Conservation (phyloP, 2,113 vertebrate species). For the Cariama cristata region DNA sequence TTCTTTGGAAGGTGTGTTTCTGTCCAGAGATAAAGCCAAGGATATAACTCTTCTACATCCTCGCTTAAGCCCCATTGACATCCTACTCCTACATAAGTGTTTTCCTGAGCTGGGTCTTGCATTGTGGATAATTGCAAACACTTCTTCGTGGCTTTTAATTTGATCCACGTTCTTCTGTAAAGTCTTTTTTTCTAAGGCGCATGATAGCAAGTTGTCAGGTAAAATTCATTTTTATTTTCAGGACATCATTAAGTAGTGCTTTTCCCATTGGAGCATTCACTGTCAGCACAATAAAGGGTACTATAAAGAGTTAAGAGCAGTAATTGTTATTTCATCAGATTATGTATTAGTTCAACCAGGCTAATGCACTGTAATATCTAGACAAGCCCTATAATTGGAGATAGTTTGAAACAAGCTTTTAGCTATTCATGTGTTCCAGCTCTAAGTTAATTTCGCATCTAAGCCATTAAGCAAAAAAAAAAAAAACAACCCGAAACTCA, state of each 20-base stretch:
- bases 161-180: fast-evolving
- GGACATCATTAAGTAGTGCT: neutral
- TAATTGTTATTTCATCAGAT: conserved; percentile 41
- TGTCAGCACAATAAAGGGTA: neutral
- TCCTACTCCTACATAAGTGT: neutral
- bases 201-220: neutral
- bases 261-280: neutral
- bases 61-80: neutral
- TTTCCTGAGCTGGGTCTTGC: neutral
- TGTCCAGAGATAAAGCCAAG: neutral
- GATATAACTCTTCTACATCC: neutral
- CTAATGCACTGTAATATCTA: conserved; percentile 37
- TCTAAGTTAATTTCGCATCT: conserved; percentile 32
- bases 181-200: fast-evolving
- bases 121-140: neutral
- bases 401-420: conserved; percentile 21
- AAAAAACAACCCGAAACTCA: neutral
- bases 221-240: neutral
- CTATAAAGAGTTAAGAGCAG: neutral
- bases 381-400: neutral
- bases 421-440: neutral
- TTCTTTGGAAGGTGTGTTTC: neutral
- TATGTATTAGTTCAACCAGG: neutral
- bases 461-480: neutral
- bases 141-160: neutral